A percentile compares a stretch with the other conserved stretches of the same genome.
phyloP scores from a whole-genome alignment of 2,888 invertebrate species.

The Ellobium chinense region DNA sequence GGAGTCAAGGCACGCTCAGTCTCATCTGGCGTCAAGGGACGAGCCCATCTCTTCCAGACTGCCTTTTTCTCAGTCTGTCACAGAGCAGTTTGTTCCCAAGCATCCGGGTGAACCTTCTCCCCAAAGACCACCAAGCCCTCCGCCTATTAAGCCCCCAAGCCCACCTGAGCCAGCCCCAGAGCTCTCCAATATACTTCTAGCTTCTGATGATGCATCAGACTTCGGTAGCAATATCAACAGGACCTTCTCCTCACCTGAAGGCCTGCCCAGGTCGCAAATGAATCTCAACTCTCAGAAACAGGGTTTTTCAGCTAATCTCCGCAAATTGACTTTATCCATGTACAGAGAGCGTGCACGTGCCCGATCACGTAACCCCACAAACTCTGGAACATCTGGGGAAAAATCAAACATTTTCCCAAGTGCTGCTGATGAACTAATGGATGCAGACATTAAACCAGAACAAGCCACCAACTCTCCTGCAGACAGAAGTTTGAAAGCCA shows the following conservation, averaged over 20 bases:
- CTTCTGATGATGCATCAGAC: slow-evolving; percentile 7
- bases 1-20: background rate
- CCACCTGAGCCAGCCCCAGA: background rate
- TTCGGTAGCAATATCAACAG: background rate
- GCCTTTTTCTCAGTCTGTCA: too few relatives aligned
- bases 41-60: too few relatives aligned
- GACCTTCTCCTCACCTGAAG: slow-evolving; percentile 11
- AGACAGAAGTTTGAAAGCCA: background rate
- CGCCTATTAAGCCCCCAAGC: background rate
- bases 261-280: background rate
- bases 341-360: slow-evolving; percentile 31
- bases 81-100: background rate
- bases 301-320: background rate
- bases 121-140: slow-evolving; percentile 7
- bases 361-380: background rate
- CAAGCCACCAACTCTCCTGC: background rate
- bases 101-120: background rate
- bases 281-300: slow-evolving; percentile 5
- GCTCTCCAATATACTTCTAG: background rate
- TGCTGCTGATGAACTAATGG: background rate
- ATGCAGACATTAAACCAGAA: background rate
- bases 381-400: background rate
- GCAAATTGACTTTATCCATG: slow-evolving; percentile 24
- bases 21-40: background rate
- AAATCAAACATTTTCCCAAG: background rate